Conservation (phyloP, 2,113 vertebrate species). For the Ariopsis seemanni region DNA sequence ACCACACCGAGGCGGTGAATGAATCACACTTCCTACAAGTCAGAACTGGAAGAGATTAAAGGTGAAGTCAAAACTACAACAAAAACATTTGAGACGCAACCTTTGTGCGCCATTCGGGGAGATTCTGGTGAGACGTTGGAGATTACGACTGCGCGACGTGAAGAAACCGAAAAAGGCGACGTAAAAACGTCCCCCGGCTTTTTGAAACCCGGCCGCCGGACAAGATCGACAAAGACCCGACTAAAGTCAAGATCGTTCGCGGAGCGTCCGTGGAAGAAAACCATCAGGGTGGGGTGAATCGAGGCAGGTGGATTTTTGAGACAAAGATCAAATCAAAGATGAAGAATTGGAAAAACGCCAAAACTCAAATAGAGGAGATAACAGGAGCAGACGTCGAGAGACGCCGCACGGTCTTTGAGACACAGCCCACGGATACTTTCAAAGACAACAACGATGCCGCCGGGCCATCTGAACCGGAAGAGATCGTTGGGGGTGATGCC, state of each 20-base stretch:
- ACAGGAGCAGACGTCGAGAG: constrained; percentile 82
- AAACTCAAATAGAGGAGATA: constrained; percentile 77
- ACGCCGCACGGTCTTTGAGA: constrained; percentile 87
- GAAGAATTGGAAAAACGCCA: constrained; percentile 74
- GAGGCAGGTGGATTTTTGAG: constrained; percentile 84
- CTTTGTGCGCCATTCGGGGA: constrained; percentile 81
- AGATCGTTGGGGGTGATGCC: constrained; percentile 83
- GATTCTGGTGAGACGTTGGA: constrained; percentile 81
- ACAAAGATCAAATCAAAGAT: constrained; percentile 85
- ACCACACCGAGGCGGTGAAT: constrained; percentile 78
- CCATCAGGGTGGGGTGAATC: constrained; percentile 71
- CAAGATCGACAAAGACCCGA: constrained; percentile 78
- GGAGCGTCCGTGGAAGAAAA: constrained; percentile 83
- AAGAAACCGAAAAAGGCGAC: constrained; percentile 81
- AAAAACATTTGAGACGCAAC: constrained; percentile 82
- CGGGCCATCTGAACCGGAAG: constrained; percentile 63
- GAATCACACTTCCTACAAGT: constrained; percentile 79
- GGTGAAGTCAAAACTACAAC: constrained; percentile 81
- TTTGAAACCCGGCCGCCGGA: constrained; percentile 85
- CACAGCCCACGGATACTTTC: constrained; percentile 80
- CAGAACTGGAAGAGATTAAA: constrained; percentile 84
- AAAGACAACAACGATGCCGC: constrained; percentile 76
- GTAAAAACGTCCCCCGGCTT: constrained; percentile 80
- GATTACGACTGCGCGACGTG: constrained; percentile 81
- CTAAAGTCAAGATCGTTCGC: constrained; percentile 77